Conservation (phyloP, 2,113 vertebrate genomes). For the Elgaria multicarinata region DNA sequence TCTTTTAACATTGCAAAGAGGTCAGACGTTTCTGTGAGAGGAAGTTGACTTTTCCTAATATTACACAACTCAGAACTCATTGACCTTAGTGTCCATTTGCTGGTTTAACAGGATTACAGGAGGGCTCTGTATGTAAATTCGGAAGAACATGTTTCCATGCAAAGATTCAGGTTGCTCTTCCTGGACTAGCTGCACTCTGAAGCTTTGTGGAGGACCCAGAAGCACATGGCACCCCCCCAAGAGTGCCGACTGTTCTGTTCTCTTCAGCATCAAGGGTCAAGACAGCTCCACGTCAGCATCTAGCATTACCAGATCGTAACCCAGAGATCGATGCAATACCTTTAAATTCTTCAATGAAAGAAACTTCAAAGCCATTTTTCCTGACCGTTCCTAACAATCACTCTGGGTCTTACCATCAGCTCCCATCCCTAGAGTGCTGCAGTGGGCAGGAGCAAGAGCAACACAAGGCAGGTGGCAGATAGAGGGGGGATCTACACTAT, state of each 20-base stretch:
- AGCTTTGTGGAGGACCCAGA: background rate
- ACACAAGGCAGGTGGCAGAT: background rate
- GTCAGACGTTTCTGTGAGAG: slow-evolving; percentile 9
- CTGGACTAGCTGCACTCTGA: background rate
- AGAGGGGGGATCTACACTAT: too few species aligned
- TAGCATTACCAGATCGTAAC: background rate
- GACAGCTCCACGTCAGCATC: background rate
- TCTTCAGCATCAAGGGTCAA: background rate
- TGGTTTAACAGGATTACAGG: background rate
- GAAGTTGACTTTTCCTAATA: background rate
- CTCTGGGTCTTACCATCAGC: background rate
- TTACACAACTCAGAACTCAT: background rate
- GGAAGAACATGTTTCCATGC: background rate
- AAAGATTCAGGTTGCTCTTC: background rate
- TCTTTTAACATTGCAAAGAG: slow-evolving; percentile 22
- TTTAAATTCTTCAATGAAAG: too few species aligned
- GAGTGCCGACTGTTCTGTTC: background rate
- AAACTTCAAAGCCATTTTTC: background rate
- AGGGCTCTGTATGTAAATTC: background rate
- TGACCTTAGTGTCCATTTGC: background rate
- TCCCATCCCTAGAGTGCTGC: background rate
- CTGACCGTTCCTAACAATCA: background rate
- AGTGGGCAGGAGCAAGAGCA: background rate
- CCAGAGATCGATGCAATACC: too few species aligned
- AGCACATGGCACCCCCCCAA: background rate